A percentile compares a stretch with the other conserved stretches of the same genome.
These are phyloP conservation scores for Vidua chalybeata DNA, from an alignment of 2,113 vertebrate genomes.

Conservation along the genomic window DNA sequence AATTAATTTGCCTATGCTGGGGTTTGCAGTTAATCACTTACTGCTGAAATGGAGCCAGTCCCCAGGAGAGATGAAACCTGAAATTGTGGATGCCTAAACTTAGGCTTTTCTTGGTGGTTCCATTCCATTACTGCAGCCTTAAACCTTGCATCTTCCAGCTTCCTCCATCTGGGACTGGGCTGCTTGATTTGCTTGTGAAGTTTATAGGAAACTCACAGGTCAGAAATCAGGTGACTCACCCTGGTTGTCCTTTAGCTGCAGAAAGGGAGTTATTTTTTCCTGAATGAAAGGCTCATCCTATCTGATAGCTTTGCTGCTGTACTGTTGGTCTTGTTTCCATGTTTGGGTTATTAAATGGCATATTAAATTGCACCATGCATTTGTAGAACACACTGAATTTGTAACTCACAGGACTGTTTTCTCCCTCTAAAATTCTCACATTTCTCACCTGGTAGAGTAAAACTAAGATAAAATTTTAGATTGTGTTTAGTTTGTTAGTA, in stretches of 20 bases:
- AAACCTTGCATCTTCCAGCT: not conserved
- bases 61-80: not conserved
- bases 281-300: not conserved
- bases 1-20: not conserved
- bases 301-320: not conserved
- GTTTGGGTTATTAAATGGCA: not conserved
- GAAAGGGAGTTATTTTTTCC: not conserved
- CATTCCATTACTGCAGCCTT: not conserved
- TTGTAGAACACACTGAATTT: not conserved
- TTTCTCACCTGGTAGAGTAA: not conserved
- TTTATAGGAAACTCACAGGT: not conserved
- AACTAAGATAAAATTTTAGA: not conserved
- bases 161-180: not conserved
- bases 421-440: accelerated
- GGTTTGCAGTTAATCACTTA: not conserved
- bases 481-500: not conserved
- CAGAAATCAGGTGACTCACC: not conserved
- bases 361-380: not conserved
- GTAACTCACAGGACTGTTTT: not conserved
- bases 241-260: not conserved
- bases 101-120: not conserved
- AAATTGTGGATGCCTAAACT: not conserved
- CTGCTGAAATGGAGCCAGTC: not conserved
- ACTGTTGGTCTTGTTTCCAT: not conserved
- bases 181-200: not conserved